Evolutionary conservation across 2,888 invertebrate species (phyloP).

Genomic region (Gymnocheta viridis): DNA sequence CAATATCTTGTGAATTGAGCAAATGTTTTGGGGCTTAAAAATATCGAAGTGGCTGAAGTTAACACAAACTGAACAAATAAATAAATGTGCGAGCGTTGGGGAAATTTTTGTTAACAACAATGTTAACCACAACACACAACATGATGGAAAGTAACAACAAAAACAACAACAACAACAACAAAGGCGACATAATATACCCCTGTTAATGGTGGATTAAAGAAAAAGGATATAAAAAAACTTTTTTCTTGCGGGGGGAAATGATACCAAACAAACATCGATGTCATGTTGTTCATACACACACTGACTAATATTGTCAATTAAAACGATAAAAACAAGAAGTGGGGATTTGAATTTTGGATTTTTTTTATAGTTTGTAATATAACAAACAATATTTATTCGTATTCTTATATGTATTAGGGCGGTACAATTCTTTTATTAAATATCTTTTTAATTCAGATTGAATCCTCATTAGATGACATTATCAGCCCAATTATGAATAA

Average conservation of each 20-base stretch:
- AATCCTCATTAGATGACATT: too few relatives aligned
- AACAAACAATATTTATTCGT: not conserved
- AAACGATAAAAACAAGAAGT: conserved; percentile 16
- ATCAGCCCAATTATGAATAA: too few relatives aligned
- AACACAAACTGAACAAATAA: not conserved
- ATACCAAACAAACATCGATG: not conserved
- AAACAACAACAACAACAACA: conserved; percentile 45
- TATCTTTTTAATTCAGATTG: not conserved
- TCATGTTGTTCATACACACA: not conserved
- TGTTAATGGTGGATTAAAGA: conserved; percentile 7
- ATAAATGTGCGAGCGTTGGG: not conserved
- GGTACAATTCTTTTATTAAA: not conserved
- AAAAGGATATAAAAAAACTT: conserved; percentile 7
- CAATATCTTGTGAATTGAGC: too few relatives aligned
- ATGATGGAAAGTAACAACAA: conserved; percentile 38
- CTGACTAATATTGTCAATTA: conserved; percentile 22
- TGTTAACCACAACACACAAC: conserved; percentile 47
- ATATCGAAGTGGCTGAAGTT: not conserved
- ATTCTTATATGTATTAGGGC: not conserved
- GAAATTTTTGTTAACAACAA: conserved; percentile 59
- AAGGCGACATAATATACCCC: conserved; percentile 20
- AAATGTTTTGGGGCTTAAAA: not conserved
- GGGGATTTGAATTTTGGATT: conserved; percentile 22
- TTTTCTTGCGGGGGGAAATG: conserved; percentile 20
- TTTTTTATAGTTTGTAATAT: not conserved